These are phyloP conservation scores for Prionailurus bengalensis DNA, from an alignment of 2,113 vertebrate genomes.

Conservation along the genomic window DNA sequence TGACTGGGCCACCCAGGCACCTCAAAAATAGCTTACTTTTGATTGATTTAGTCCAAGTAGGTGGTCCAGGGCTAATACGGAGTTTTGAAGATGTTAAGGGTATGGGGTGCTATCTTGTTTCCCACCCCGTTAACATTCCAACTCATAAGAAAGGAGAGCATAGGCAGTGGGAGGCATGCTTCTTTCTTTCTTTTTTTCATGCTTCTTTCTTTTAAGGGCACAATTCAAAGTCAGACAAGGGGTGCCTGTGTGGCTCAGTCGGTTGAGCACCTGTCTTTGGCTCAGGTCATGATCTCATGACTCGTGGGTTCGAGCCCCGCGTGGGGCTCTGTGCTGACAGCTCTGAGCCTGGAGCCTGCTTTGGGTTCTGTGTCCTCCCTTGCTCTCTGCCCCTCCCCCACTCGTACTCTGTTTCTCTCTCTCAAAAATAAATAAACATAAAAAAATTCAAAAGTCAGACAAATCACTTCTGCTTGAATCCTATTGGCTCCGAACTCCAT, in stretches of 20 bases:
- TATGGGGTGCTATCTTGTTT: not conserved
- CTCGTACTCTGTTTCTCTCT: no score
- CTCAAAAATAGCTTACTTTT: not conserved
- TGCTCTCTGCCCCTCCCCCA: no score
- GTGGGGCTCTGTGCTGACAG: no score
- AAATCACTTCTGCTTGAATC: not conserved
- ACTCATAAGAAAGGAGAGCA: not conserved
- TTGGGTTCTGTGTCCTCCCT: no score
- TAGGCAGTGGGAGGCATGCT: not conserved
- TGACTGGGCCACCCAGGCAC: no score
- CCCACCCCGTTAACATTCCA: not conserved
- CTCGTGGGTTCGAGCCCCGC: no score
- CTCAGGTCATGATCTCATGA: no score
- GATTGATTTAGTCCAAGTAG: not conserved
- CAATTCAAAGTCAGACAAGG: not conserved
- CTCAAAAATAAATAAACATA: no score
- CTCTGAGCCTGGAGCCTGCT: no score
- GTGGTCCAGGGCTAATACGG: not conserved
- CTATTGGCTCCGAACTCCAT: not conserved
- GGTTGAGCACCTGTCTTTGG: no score
- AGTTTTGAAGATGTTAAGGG: not conserved
- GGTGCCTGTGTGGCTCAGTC: no score
- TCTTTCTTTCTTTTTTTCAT: not conserved
- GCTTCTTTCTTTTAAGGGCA: not conserved
- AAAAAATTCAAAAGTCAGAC: not conserved